Conservation (phyloP, 1,140 invertebrate species). For the Solenopsis invicta region DNA sequence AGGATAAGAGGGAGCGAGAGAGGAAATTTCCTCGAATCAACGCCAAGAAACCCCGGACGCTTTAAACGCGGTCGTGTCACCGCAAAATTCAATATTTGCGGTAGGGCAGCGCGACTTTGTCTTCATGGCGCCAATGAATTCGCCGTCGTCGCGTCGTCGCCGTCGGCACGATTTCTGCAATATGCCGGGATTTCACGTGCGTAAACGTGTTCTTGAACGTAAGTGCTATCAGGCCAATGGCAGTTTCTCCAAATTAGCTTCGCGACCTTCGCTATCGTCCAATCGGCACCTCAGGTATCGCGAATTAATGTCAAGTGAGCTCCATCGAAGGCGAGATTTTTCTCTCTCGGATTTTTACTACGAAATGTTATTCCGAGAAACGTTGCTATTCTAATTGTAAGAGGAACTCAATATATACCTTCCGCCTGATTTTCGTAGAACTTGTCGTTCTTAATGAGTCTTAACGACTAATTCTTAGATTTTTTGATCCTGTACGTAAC, state of each 20-base stretch:
- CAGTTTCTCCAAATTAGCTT: neutral
- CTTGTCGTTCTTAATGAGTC: neutral
- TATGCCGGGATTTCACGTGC: conserved; percentile 19
- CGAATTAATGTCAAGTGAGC: neutral
- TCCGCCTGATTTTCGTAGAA: neutral
- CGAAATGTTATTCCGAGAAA: neutral
- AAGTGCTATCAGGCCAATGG: neutral
- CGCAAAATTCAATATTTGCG: conserved; percentile 72
- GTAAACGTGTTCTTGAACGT: conserved; percentile 6
- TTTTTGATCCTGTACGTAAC: neutral
- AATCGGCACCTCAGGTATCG: neutral
- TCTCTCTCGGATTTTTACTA: neutral
- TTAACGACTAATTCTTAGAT: neutral
- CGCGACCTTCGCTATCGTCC: conserved; percentile 16
- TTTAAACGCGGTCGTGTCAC: conserved; percentile 51
- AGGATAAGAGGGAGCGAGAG: neutral
- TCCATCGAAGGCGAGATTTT: neutral
- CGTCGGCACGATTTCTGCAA: conserved; percentile 23
- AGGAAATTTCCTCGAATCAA: conserved; percentile 50
- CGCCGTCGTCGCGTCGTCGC: conserved; percentile 9
- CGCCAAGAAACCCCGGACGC: neutral
- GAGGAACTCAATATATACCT: neutral
- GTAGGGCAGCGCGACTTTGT: conserved; percentile 14
- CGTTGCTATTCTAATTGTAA: too few relatives aligned
- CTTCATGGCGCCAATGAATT: conserved; percentile 67